Percentiles rank a stretch among this genome's conserved stretches.
Conservation (phyloP, 30 jellyfish, hydroid and myxozoan genomes). For the Cassiopea andromeda region DNA sequence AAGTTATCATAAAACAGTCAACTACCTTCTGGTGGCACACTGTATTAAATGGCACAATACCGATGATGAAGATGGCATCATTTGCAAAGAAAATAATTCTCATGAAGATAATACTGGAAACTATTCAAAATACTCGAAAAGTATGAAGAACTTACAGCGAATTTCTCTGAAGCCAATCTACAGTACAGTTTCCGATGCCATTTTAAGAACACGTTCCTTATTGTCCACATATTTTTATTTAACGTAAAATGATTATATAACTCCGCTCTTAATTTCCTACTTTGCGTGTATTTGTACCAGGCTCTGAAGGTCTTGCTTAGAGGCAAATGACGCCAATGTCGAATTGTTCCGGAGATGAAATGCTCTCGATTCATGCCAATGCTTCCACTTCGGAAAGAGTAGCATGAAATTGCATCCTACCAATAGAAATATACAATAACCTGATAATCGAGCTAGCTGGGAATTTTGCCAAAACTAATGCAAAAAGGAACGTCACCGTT, state of each 20-base stretch:
- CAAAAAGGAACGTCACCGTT: too few relatives aligned
- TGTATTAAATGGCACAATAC: too few relatives aligned
- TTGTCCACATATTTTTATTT: constrained; percentile 2
- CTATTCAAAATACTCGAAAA: not conserved
- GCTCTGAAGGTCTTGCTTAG: constrained; percentile 67
- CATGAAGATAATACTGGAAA: too few relatives aligned
- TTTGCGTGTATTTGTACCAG: constrained; percentile 67
- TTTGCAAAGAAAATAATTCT: too few relatives aligned
- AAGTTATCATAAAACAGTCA: too few relatives aligned
- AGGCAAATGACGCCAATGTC: constrained; percentile 71
- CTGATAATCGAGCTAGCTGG: too few relatives aligned
- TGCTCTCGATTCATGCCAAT: constrained; percentile 54
- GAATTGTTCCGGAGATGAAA: constrained; percentile 65
- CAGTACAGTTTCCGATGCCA: constrained; percentile 71
- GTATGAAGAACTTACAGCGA: constrained; percentile 16
- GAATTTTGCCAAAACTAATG: too few relatives aligned
- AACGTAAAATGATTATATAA: constrained; percentile 16
- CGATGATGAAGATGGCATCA: too few relatives aligned
- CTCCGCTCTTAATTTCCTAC: constrained; percentile 30
- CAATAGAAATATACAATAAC: too few relatives aligned
- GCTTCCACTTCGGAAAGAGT: constrained; percentile 66
- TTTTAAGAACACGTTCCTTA: constrained; percentile 11
- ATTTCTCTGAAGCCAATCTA: constrained; percentile 42
- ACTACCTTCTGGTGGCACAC: too few relatives aligned
- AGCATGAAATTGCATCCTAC: constrained; percentile 71